Base-by-base conservation (phyloP, 2,888 invertebrate genomes). In the Dicyrtoma fusca region DNA sequence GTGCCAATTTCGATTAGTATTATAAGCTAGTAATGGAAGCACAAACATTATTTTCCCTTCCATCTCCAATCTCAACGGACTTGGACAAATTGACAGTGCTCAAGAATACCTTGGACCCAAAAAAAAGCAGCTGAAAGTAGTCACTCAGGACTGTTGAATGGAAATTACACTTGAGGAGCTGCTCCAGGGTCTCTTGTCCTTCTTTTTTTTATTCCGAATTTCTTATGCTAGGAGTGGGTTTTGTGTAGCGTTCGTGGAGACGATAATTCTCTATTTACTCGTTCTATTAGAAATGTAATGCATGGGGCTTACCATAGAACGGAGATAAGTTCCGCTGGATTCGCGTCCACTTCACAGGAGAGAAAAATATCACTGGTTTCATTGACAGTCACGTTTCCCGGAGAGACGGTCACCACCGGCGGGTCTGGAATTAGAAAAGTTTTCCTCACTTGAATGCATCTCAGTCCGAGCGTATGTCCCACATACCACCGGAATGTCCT, bases 281-380 rank as follows among this genome's bases (percentile, higher is more conserved):
- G 34, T 34, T 10, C 2, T 26, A 59, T 59, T 59, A 59, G 23
- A 19, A 59, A 59, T 11, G 26, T 23, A 66, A 26, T 64, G 64
- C 44, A 23, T 23, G 1, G 8, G 53, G 83, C 88, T 88, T 86
- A 94, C 95, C 95, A 95, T 81, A 88, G 87, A 64, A 92, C 92
- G 77, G 87, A 87, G 62, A 86, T 87, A 44, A 95, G 85, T 11
- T 90, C 88, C 25, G 92, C 90, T 0, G 95, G 95, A 85, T 95
- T 95, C 71, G 95, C 92, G 77, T 90, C 90, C 83, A 93, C 94
- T 81, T 89, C 88, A 83, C 95, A 95, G 77, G 89, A 88, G 66
- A 95, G 87, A 49, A 91, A 85, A 59, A 92, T 87, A 79, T 90
- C 89, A 45, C 88, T 87, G 14, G 89, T 89, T 84, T 94, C 95